These are phyloP conservation scores for Vipera latastei DNA, from an alignment of 2,797 vertebrate genomes.

Conservation along the genomic window DNA sequence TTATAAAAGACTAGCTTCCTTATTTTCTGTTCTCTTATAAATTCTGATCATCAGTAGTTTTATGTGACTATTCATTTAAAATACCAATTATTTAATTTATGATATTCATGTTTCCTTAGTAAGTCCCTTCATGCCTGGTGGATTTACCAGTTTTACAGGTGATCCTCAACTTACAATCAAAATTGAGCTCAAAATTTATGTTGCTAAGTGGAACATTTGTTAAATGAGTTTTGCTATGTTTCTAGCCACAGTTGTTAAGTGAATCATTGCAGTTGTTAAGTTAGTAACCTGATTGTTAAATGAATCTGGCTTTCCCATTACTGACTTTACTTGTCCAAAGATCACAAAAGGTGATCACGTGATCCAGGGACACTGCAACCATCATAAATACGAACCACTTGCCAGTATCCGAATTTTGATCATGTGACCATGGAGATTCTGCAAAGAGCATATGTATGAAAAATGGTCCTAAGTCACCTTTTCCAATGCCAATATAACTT, in stretches of 20 bases:
- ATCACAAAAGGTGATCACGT: no score
- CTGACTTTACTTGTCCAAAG: no score
- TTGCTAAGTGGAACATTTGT: neutral
- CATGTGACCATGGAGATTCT: neutral
- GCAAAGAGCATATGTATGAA: neutral
- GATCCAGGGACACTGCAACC: no score
- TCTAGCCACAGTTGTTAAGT: no score
- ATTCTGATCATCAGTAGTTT: constrained; percentile 34
- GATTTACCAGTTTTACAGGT: neutral
- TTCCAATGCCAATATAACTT: neutral
- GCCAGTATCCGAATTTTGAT: no score
- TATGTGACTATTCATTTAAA: constrained; percentile 33
- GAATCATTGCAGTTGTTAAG: no score
- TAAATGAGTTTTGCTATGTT: no score
- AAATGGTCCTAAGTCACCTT: neutral
- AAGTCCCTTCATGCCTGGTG: neutral
- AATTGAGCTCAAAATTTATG: neutral
- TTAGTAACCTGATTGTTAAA: no score
- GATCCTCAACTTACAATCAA: neutral
- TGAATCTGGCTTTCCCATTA: no score
- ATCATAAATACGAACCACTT: no score
- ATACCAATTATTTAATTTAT: neutral
- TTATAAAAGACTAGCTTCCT: constrained; percentile 46
- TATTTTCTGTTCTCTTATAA: neutral
- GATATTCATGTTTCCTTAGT: neutral